Conservation (phyloP, 2,888 invertebrate genomes). For the Drosophila suboccidentalis region DNA sequence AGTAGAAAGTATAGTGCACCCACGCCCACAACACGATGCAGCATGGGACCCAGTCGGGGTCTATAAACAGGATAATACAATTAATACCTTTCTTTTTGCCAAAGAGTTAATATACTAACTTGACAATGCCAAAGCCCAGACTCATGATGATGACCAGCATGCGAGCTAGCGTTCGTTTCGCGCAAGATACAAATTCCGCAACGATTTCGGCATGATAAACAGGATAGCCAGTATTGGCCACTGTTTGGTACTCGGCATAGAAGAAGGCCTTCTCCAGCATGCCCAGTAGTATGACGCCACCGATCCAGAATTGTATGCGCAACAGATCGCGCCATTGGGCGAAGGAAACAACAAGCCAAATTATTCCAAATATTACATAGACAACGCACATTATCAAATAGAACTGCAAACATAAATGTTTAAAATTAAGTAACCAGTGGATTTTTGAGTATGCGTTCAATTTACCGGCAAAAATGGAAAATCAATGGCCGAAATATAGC, state of each 20-base stretch:
- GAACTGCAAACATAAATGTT: slow-evolving; percentile 87
- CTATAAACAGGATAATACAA: slow-evolving; percentile 84
- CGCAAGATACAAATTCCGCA: slow-evolving; percentile 96
- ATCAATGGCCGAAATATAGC: slow-evolving; percentile 95
- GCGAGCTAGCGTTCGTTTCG: slow-evolving; percentile 95
- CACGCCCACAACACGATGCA: slow-evolving; percentile 94
- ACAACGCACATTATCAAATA: slow-evolving; percentile 96
- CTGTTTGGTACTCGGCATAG: slow-evolving; percentile 94
- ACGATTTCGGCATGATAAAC: slow-evolving; percentile 91
- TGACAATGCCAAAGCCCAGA: slow-evolving; percentile 97
- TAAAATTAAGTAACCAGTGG: background rate
- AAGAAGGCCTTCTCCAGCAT: slow-evolving; percentile 96
- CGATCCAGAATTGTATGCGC: slow-evolving; percentile 98
- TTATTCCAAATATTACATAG: slow-evolving; percentile 92
- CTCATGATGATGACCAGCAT: slow-evolving; percentile 98
- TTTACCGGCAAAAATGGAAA: slow-evolving; percentile 94
- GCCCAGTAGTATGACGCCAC: slow-evolving; percentile 94
- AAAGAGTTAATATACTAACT: slow-evolving; percentile 87
- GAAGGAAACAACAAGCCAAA: slow-evolving; percentile 94
- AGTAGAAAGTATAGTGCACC: slow-evolving; percentile 94
- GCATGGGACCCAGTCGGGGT: slow-evolving; percentile 94
- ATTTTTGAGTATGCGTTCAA: too few relatives aligned
- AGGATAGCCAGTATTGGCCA: slow-evolving; percentile 89
- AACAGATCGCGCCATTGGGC: slow-evolving; percentile 96
- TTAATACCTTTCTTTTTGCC: background rate